Evolutionary conservation across 2,797 vertebrate species (phyloP), one percentile per base, ranked within the genome.

Genomic region (Eulemur coronatus): DNA sequence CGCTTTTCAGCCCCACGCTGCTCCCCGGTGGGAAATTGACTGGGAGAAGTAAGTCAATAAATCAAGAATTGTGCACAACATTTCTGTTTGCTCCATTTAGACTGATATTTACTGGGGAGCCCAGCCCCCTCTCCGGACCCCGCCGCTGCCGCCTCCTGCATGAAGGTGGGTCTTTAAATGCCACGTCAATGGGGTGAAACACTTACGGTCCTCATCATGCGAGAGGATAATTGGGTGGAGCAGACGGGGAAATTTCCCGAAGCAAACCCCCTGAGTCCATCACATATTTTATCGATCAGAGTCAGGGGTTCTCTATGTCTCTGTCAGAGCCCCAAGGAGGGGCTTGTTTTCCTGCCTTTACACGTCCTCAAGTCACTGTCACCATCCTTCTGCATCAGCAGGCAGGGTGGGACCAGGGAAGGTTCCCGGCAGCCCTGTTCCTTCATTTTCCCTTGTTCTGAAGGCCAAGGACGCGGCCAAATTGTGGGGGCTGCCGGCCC

Each of bases 31-130:
- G 95, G 94, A 97, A 97, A 80, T 46, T 92, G 90, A 90, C 91
- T 35, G 72, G 95, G 48, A 96, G 97, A 97, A 8, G 89, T 85
- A 26, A 96, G 94, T 82, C 84, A 93, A 70, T 73, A 72, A 63
- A 72, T 80, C 88, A 90, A 38, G 76, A 61, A 63, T 48, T 6
- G 46, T 61, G 76, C 65, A 72, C 96, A 97, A 90, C 63, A 72
- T 28, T 84, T 95, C 48, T 33, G 69, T 90, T 89, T 67, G 55
- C 38, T 78, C 70, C 70, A 24, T 13, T 70, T 72, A 50, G 97
- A 67, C 30, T 91, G 79, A 63, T 55, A 75, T 95, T 97, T 96
- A 86, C 91, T 57, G 92, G 89, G 12, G 96, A 94, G 79, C 61
- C 33, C 3, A 2, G 63, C 63, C 76, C 93, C 88, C 79, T 17